Evolutionary conservation across 2,113 vertebrate genomes (phyloP).

Genomic region (Gopherus flavomarginatus): DNA sequence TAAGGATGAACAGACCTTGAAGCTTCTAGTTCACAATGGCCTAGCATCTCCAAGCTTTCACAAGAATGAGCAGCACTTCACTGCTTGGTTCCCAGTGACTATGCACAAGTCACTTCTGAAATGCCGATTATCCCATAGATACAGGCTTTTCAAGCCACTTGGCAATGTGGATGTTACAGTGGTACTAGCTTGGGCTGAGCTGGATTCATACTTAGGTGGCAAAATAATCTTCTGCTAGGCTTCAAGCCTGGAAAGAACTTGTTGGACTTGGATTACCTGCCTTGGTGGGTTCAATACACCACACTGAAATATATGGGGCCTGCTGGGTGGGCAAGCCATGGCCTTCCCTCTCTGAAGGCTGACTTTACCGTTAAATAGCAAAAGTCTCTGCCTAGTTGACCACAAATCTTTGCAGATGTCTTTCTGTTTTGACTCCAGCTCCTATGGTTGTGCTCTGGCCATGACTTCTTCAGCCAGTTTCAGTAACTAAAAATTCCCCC

Average conservation of each 20-base stretch:
- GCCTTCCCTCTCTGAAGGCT: neutral
- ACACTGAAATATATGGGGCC: neutral
- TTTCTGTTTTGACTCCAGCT: neutral
- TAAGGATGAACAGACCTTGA: neutral
- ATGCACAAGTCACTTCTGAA: neutral
- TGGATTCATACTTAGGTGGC: neutral
- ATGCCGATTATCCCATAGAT: neutral
- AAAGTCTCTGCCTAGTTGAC: neutral
- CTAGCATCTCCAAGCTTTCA: neutral
- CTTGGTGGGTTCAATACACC: neutral
- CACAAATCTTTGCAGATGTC: neutral
- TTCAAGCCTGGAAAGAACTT: neutral
- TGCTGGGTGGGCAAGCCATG: neutral
- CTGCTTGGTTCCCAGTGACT: neutral
- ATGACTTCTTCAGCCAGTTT: neutral
- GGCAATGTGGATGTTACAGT: neutral
- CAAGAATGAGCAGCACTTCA: neutral
- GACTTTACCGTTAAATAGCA: neutral
- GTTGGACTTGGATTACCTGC: neutral
- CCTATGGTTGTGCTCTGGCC: neutral
- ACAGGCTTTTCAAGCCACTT: neutral
- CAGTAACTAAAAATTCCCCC: neutral
- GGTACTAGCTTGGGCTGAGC: neutral
- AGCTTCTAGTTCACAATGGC: neutral
- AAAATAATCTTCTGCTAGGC: neutral